Conservation (phyloP, 2,888 invertebrate genomes). For the Hydroisotoma schaefferi region DNA sequence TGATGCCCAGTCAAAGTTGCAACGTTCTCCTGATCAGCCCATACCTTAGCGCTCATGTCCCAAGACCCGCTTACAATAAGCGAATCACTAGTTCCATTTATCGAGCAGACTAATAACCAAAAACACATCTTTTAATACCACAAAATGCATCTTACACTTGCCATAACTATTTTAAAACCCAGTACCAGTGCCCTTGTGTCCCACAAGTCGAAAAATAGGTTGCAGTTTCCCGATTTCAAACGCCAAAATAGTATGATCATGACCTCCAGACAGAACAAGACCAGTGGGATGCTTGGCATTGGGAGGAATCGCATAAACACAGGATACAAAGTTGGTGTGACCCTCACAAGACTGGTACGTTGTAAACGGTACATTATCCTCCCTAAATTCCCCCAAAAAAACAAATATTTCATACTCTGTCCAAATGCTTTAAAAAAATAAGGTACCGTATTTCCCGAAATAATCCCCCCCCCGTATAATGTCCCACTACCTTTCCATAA, state of each 20-base stretch:
- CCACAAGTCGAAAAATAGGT: constrained; percentile 67
- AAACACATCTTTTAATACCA: neutral
- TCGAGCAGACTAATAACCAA: constrained; percentile 53
- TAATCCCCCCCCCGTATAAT: no score
- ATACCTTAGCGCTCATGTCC: constrained; percentile 84
- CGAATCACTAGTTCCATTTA: constrained; percentile 55
- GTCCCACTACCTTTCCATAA: no score
- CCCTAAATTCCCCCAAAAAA: no score
- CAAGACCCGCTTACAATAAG: constrained; percentile 82
- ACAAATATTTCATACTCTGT: no score
- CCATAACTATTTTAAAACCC: neutral
- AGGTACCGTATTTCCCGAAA: no score
- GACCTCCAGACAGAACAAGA: constrained; percentile 80
- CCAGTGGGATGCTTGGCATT: constrained; percentile 68
- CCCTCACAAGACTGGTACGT: constrained; percentile 69
- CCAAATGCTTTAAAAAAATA: no score
- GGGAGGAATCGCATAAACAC: constrained; percentile 72
- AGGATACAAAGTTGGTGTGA: constrained; percentile 80
- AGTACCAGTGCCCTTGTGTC: constrained; percentile 70
- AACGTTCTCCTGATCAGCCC: constrained; percentile 62
- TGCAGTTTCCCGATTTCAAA: constrained; percentile 68
- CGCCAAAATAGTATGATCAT: constrained; percentile 77
- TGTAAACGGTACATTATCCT: no score
- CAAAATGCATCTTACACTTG: neutral
- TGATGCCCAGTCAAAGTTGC: constrained; percentile 65